Base-by-base conservation (phyloP, 2,888 invertebrate species). In the Athalia rosae region DNA sequence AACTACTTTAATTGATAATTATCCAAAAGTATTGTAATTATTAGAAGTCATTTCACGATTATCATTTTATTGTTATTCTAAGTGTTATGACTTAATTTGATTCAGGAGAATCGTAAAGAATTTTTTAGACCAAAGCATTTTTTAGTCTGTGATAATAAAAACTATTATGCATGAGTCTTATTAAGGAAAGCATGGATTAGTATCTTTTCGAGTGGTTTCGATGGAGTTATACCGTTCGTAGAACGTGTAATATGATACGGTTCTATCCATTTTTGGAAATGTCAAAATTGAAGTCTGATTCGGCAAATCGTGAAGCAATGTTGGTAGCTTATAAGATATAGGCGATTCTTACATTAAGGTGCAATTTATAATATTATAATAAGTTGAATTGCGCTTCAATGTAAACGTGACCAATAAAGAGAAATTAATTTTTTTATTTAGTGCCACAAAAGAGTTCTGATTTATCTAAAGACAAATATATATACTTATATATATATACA, bases 51-150 rank as follows among this genome's bases (percentile, higher is more conserved):
- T 58, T 67, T 76, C 48, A 43, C 56, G 47, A 77, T 11, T 61
- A 62, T 69, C 56, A 41, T 56, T 63, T 43, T 8, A 71, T 56
- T 11, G 62, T 71, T 50, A n/a, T 53, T 61, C 63, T 3, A 13
- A 13, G 11, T 58, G n/a, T 13, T 58, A 58, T 69, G 73, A 61
- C 9, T 71, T 47, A 47, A 59, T 77, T 61, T 13, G 45, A 77
- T 77, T 71, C 61, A 28, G 6, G 69, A 76, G 64, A 71, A 76
- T 76, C 77, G 64, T 80, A 78, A 78, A 81, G 71, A 79, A 83
- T 84, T 87, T 85, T 85, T 84, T 87, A 87, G 87, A 89, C 89
- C 89, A 89, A 89, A 89, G 89, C 89, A 89, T 89, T 87, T 88
- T 88, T 89, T 89, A 89, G 87, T 89, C 89, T 89, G 89, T 89